Evolutionary conservation across 2,888 invertebrate genomes (phyloP), one percentile per base, ranked within the genome.

Genomic region (Platynereis dumerilii): DNA sequence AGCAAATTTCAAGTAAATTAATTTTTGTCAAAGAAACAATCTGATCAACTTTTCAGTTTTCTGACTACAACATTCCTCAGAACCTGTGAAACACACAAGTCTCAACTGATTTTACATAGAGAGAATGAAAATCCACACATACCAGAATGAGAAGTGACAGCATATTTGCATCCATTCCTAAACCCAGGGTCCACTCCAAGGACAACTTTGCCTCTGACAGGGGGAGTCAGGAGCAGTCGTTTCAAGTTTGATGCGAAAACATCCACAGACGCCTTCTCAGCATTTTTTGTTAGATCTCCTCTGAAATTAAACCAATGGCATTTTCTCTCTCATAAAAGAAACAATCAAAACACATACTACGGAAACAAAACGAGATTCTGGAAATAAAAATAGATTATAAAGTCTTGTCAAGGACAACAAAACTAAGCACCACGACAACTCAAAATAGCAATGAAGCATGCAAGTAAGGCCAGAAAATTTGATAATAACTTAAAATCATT

Each of bases 141-240:
- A 82, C 82, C 81, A 60, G 76, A 76, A 28, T 72, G 57, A 10
- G 80, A 77, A 5, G 94, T 90, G 3, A 94, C 86, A 1, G 94
- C 95, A 48, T 92, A 85, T 87, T 96, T 96, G 80, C 95, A 96
- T 0, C 96, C 96, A 79, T 93, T 91, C 68, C 85, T 86, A 80
- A 91, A 95, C 0, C 96, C 96, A 0, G 96, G 96, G 86, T 96
- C 96, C 59, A 96, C 87, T 0, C 93, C 95, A 29, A 93, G 85
- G 65, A 96, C 91, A 7, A 88, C 86, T 80, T 90, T 89, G 42
- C 92, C 93, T 60, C 78, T 76, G 10, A 94, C 86, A 0, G 96
- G 95, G 22, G 92, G 89, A 54, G 89, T 89, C 15, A 95, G 84
- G 7, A 96, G 85, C 60, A 96, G 87, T 74, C 92, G 91, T 77